These are phyloP conservation scores for Drosophila dives DNA, from an alignment of 2,888 invertebrate genomes.

Conservation along the genomic window DNA sequence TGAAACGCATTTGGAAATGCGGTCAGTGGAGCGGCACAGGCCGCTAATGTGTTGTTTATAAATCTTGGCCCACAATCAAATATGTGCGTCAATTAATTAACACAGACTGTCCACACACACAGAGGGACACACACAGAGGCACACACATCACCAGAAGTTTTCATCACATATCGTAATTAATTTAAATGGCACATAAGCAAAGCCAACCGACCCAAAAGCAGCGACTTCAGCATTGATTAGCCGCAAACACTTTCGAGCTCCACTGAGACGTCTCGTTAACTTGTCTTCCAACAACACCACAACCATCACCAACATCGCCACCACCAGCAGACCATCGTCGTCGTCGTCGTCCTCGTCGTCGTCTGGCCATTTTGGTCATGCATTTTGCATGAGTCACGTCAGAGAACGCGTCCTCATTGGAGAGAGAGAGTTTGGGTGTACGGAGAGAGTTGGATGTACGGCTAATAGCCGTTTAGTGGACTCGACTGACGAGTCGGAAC, in stretches of 20 bases:
- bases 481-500: constrained; percentile 29
- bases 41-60: constrained; percentile 59
- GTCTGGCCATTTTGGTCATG: constrained; percentile 65
- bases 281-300: constrained; percentile 44
- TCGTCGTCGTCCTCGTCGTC: not conserved
- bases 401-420: constrained; percentile 22
- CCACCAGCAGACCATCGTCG: not conserved
- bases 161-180: constrained; percentile 75
- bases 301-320: not conserved
- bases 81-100: constrained; percentile 72
- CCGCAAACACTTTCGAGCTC: constrained; percentile 68
- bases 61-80: constrained; percentile 70
- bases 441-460: constrained; percentile 11
- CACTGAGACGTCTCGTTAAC: constrained; percentile 73
- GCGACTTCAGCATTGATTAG: constrained; percentile 64
- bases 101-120: constrained; percentile 15
- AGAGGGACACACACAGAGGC: constrained; percentile 7
- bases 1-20: constrained; percentile 49
- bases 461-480: constrained; percentile 77
- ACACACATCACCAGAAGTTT: constrained; percentile 52
- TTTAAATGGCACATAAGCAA: constrained; percentile 69
- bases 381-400: constrained; percentile 70
- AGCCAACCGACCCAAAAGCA: constrained; percentile 24
- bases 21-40: constrained; percentile 43
- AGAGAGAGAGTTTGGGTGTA: not conserved